These are phyloP conservation scores for Valencia hispanica DNA, from an alignment of 2,797 vertebrate species.

Conservation along the genomic window DNA sequence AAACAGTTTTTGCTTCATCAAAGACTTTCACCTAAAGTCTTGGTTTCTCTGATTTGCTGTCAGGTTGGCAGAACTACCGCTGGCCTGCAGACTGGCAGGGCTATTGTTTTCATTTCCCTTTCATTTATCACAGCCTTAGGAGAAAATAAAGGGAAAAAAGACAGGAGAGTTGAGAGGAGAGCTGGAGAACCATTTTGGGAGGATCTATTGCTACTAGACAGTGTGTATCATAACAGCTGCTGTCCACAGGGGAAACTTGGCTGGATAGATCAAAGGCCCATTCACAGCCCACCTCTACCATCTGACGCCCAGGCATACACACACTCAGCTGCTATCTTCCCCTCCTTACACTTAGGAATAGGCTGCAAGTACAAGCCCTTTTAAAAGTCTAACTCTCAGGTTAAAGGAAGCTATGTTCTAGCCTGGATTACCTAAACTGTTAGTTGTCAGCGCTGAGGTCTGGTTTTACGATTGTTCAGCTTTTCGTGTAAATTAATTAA, in stretches of 20 bases:
- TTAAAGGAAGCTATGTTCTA: slow-evolving; percentile 68
- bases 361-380: slow-evolving; percentile 35
- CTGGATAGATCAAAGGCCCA: slow-evolving; percentile 74
- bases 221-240: slow-evolving; percentile 81
- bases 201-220: slow-evolving; percentile 80
- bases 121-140: slow-evolving; percentile 70
- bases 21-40: slow-evolving; percentile 35
- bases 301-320: slow-evolving; percentile 53
- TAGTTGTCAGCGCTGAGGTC: slow-evolving; percentile 67
- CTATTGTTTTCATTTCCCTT: slow-evolving; percentile 81
- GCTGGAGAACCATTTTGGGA: slow-evolving; percentile 68
- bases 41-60: slow-evolving; percentile 50
- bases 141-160: slow-evolving; percentile 58
- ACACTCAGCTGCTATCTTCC: slow-evolving; percentile 32
- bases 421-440: slow-evolving; percentile 67
- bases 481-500: slow-evolving; percentile 79
- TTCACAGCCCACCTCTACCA: slow-evolving; percentile 76
- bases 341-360: slow-evolving; percentile 29
- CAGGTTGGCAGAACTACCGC: slow-evolving; percentile 61
- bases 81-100: slow-evolving; percentile 63
- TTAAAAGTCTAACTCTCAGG: slow-evolving; percentile 58
- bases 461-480: slow-evolving; percentile 75
- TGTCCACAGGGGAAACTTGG: slow-evolving; percentile 81
- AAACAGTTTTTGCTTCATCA: slow-evolving; percentile 38
- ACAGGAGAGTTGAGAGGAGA: slow-evolving; percentile 44